Conservation (phyloP, 2,888 invertebrate species). For the Cryptus viduatorius region DNA sequence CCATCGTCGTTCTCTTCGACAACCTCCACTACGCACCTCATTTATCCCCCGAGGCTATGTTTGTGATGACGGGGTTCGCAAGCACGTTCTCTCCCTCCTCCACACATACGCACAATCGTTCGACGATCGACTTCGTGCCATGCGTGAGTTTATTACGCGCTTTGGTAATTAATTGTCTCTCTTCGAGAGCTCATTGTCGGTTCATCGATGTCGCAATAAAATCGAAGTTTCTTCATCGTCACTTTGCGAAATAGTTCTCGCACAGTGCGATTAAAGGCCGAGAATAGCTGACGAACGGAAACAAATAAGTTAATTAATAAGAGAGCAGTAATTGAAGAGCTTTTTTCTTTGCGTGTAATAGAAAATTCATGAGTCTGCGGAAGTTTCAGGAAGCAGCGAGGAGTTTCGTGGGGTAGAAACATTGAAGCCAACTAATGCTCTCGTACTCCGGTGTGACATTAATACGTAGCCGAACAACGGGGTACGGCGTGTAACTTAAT, state of each 20-base stretch:
- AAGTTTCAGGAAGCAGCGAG: slow-evolving; percentile 57
- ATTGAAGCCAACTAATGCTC: slow-evolving; percentile 83
- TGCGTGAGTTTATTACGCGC: slow-evolving; percentile 41
- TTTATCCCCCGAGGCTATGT: slow-evolving; percentile 73
- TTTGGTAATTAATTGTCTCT: slow-evolving; percentile 72
- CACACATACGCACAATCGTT: slow-evolving; percentile 68
- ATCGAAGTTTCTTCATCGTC: slow-evolving; percentile 3
- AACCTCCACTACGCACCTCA: slow-evolving; percentile 76
- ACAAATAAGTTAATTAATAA: slow-evolving; percentile 1
- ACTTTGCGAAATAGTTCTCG: slow-evolving; percentile 7
- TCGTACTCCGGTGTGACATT: slow-evolving; percentile 81
- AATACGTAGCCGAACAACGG: slow-evolving; percentile 76
- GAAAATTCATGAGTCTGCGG: slow-evolving; percentile 56
- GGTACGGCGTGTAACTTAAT: slow-evolving; percentile 84
- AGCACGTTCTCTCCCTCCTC: slow-evolving; percentile 1
- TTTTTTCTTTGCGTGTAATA: slow-evolving; percentile 21
- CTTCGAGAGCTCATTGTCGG: slow-evolving; percentile 17
- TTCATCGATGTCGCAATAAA: slow-evolving; percentile 15
- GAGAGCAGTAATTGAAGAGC: neutral
- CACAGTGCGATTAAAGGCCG: neutral
- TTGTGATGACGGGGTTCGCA: slow-evolving; percentile 54
- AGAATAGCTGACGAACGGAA: neutral
- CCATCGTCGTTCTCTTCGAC: slow-evolving; percentile 52
- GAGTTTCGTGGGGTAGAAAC: slow-evolving; percentile 64
- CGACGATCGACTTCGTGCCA: slow-evolving; percentile 65